These are phyloP conservation scores for Globodera ellingtonae DNA, from an alignment of 1,140 invertebrate genomes.

Conservation along the genomic window DNA sequence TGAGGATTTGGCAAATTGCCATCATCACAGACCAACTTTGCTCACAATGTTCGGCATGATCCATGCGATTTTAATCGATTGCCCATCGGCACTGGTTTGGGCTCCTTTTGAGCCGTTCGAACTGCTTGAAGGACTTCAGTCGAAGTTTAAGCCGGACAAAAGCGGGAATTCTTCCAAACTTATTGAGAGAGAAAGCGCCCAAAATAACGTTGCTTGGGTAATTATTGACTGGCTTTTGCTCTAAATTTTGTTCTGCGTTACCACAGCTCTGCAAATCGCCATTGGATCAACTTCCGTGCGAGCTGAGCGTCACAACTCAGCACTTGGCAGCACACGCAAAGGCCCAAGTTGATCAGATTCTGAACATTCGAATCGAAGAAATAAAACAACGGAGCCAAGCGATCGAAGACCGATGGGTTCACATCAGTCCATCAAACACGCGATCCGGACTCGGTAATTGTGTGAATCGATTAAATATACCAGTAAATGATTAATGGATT, in stretches of 20 bases:
- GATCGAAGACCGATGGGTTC: constrained; percentile 53
- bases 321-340: constrained; percentile 40
- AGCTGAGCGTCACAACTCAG: constrained; percentile 31
- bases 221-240: not conserved
- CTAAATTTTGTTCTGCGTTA: not conserved
- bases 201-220: constrained; percentile 25
- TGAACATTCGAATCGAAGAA: constrained; percentile 42
- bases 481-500: not conserved
- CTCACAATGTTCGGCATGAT: constrained; percentile 50
- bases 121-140: constrained; percentile 29
- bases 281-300: constrained; percentile 44
- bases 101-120: constrained; percentile 38
- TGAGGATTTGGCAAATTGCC: constrained; percentile 44
- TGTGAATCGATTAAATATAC: not conserved
- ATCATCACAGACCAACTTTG: constrained; percentile 50
- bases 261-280: constrained; percentile 51
- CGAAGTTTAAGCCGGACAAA: constrained; percentile 4
- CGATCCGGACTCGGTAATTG: constrained; percentile 47
- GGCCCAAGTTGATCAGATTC: constrained; percentile 30
- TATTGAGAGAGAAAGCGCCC: constrained; percentile 16
- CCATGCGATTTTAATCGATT: constrained; percentile 52
- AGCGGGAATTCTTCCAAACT: not conserved
- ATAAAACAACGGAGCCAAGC: constrained; percentile 44
- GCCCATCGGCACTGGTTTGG: constrained; percentile 54
- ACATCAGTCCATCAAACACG: constrained; percentile 35